Base-by-base conservation (phyloP, 2,113 vertebrate genomes). In the Oncorhynchus tshawytscha region DNA sequence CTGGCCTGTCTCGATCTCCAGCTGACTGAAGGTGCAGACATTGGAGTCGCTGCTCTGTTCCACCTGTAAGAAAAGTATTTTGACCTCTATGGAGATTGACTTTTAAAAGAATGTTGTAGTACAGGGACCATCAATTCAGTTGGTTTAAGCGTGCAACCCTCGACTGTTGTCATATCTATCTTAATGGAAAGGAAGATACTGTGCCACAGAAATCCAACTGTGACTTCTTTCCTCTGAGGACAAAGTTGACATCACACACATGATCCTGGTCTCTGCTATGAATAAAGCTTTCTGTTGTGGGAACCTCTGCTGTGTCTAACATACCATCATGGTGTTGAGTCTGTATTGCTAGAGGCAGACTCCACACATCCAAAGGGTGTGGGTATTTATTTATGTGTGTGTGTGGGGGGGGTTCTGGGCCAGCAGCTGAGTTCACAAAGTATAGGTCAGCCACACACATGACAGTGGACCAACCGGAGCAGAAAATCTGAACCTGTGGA, bases 401-500 rank as follows among this genome's bases (percentile, higher is more conserved):
- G 34, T 7, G 6, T 1, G 6, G 0, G 39, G 39, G 9, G 39
- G 7, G 39, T 45, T 45, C 39, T 45, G 39, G 39, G 39, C 8
- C 39, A 45, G 39, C 78, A 80, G 74, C 74, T 83, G 81, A 67
- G 31, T 68, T 71, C 78, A 68, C 62, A 67, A 67, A 65, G 72
- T 39, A n/a, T 18, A 75, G 62, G n/a, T 62, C 16, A 72, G 57
- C 74, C 34, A 3, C 24, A 29, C 57, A 64, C 13, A 6, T 68
- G 39, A 65, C 16, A 45, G 73, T 62, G 24, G 71, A n/a, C 54
- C 70, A 81, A 84, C 24, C 66, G 34, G 78, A 77, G 82, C 73
- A 78, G 72, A 84, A 84, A 81, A 84, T 84, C 76, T 4, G 73
- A 49, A 39, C 70, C 77, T 7, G n/a, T 60, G 34, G 76, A 67